Conservation (phyloP, 2,888 invertebrate genomes). For the Zaprionus bogoriensis region DNA sequence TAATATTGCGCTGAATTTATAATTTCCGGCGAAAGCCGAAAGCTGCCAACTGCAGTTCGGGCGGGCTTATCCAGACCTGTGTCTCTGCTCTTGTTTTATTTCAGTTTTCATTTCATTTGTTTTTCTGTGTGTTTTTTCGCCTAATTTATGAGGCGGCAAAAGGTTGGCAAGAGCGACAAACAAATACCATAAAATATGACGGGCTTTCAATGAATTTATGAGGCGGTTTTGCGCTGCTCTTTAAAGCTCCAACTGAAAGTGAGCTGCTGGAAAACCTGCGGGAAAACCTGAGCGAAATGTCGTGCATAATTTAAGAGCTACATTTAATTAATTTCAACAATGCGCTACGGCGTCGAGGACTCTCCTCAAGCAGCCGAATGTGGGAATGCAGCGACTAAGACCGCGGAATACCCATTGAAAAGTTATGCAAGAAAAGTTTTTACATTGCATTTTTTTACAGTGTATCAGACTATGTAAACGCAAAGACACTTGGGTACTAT, state of each 20-base stretch:
- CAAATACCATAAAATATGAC: conserved; percentile 56
- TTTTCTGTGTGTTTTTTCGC: conserved; percentile 24
- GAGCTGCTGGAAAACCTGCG: background rate
- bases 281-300: conserved; percentile 22
- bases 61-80: background rate
- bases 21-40: conserved; percentile 56
- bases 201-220: conserved; percentile 53
- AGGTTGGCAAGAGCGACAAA: conserved; percentile 17
- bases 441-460: no score
- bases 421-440: no score
- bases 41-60: conserved; percentile 13
- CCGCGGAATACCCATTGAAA: background rate
- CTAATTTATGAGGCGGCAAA: conserved; percentile 60
- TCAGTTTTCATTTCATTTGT: background rate
- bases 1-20: conserved; percentile 66
- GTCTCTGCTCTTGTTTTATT: background rate
- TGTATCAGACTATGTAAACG: no score
- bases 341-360: background rate
- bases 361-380: background rate
- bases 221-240: background rate
- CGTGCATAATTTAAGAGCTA: conserved; percentile 40
- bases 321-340: conserved; percentile 60
- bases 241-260: background rate
- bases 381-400: background rate
- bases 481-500: no score